Evolutionary conservation across 2,797 vertebrate genomes (phyloP).

Genomic region (Eospalax fontanierii): DNA sequence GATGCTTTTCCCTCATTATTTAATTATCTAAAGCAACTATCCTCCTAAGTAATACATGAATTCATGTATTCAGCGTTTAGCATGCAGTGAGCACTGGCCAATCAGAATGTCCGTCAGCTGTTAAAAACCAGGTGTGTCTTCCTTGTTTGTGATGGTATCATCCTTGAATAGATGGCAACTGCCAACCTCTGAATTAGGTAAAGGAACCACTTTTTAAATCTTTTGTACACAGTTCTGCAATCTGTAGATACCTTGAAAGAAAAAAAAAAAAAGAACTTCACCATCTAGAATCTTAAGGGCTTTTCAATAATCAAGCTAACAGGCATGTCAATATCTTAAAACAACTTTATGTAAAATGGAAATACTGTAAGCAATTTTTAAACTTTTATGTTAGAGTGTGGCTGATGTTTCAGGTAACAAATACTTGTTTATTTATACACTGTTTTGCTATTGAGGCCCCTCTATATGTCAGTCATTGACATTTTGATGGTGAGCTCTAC

Average conservation of each 20-base stretch:
- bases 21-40: background rate
- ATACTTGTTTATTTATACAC: background rate
- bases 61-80: slow-evolving; percentile 9
- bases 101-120: slow-evolving; percentile 2
- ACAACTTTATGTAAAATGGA: slow-evolving; percentile 27
- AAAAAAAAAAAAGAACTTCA: background rate
- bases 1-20: background rate
- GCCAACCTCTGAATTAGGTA: background rate
- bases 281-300: background rate
- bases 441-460: background rate
- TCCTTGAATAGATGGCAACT: background rate
- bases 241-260: background rate
- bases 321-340: background rate
- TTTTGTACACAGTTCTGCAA: background rate
- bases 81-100: background rate
- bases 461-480: background rate
- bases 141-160: too few relatives aligned
- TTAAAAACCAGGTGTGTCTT: background rate
- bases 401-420: background rate
- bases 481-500: background rate
- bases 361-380: background rate
- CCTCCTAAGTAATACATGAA: background rate
- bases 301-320: slow-evolving; percentile 9
- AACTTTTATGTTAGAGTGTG: slow-evolving; percentile 29
- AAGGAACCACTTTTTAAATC: background rate